Evolutionary conservation across 2,797 vertebrate species (phyloP), one percentile per base, ranked within the genome.

Genomic region (Falco berigora): DNA sequence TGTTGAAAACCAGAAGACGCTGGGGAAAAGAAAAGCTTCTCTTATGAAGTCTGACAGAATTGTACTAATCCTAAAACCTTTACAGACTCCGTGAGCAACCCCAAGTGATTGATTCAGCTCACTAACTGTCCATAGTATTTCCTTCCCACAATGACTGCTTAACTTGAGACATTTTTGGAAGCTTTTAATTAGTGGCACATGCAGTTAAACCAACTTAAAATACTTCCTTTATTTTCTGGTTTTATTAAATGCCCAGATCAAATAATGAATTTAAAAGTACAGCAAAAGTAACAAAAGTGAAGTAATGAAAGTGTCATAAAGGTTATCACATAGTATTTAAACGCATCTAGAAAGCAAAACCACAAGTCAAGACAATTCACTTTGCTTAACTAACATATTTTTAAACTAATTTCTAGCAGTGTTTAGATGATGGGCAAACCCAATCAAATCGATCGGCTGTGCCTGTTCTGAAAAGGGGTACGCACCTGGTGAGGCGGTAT

Each of bases 1-100:
- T 61, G 67, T 34, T 82, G 72, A 86, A 94, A 93, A 62, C n/a
- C 28, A 55, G 90, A 92, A 92, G 66, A 44, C 76, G 27, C n/a
- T 90, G 59, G 30, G 64, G 58, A 68, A 86, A 53, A 83, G 49
- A 72, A 62, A 91, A 87, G 28, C 44, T 90, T 27, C 67, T 79
- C 14, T 7, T 76, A 55, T 3, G 15, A 71, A 89, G 6, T 73
- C 61, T 91, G 52, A 67, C 28, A 74, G 61, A 90, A 76, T 56
- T 77, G 40, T 77, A 40, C 32, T 81, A 58, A 75, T 81, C n/a
- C 15, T 52, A 69, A 81, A 92, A 69, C n/a, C 81, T 17, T 73
- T 59, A 49, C 18, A 27, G 72, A 55, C 30, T 62, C 52, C 24
- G 53, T 90, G 58, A 67, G n/a, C 55, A 76, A 3, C 18, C 16